A percentile compares a stretch with the other conserved stretches of the same genome.
Evolutionary conservation across 2,888 invertebrate genomes (phyloP).

Genomic region (Crossocerus cetratus): DNA sequence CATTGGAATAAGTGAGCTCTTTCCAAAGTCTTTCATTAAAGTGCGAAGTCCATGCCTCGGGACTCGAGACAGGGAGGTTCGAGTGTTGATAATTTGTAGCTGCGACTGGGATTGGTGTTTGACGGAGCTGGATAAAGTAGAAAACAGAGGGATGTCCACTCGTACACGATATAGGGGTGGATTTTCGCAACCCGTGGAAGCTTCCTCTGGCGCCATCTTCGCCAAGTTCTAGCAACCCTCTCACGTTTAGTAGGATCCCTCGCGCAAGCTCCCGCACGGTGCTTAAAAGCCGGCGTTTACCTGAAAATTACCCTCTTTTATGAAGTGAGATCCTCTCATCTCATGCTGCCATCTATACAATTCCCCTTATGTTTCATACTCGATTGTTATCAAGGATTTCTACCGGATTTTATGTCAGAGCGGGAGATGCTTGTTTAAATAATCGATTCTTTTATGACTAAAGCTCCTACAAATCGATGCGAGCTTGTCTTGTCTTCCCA

Average conservation of each 20-base stretch:
- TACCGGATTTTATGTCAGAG: too few relatives aligned
- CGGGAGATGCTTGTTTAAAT: constrained; percentile 8
- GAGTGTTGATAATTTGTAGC: background rate
- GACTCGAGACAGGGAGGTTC: background rate
- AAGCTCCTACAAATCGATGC: too few relatives aligned
- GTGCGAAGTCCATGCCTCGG: background rate
- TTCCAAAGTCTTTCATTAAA: background rate
- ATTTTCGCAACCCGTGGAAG: constrained; percentile 23
- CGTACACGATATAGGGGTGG: constrained; percentile 18
- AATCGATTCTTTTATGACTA: background rate
- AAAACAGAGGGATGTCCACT: background rate
- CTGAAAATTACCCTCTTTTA: constrained; percentile 36
- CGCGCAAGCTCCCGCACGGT: constrained; percentile 34
- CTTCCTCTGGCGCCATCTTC: constrained; percentile 48
- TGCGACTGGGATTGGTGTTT: background rate
- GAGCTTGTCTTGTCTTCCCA: too few relatives aligned
- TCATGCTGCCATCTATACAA: constrained; percentile 49
- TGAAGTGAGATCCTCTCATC: constrained; percentile 8
- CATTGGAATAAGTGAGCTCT: constrained; percentile 16
- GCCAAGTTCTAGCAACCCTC: constrained; percentile 23
- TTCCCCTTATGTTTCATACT: background rate
- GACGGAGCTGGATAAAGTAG: background rate
- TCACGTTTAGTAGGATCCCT: constrained; percentile 46
- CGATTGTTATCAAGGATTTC: background rate
- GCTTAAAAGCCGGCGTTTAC: constrained; percentile 51